Evolutionary conservation across 2,888 invertebrate genomes (phyloP).

Genomic region (Torymus auratus): DNA sequence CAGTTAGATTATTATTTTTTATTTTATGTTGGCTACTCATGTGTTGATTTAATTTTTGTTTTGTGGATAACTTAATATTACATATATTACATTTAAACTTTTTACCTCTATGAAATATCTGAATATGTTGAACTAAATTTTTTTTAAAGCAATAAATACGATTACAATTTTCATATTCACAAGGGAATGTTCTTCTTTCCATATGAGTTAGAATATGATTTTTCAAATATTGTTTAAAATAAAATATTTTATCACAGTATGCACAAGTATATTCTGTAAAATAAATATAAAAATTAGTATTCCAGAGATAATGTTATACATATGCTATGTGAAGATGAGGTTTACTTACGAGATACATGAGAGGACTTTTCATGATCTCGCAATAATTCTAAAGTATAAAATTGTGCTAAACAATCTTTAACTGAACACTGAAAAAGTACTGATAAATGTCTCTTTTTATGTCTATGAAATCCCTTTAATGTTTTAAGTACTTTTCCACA

Average conservation of each 20-base stretch:
- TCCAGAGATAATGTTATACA: no score
- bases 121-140: slow-evolving; percentile 34
- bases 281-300: neutral
- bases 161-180: slow-evolving; percentile 13
- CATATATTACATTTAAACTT: slow-evolving; percentile 38
- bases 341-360: neutral
- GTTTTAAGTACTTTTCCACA: slow-evolving; percentile 23
- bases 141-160: slow-evolving; percentile 32
- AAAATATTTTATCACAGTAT: slow-evolving; percentile 17
- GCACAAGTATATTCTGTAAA: slow-evolving; percentile 36
- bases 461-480: slow-evolving; percentile 2
- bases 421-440: neutral
- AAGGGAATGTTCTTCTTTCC: slow-evolving; percentile 7
- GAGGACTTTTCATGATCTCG: slow-evolving; percentile 10
- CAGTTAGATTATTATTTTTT: neutral
- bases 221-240: neutral
- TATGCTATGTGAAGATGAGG: no score
- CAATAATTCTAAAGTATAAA: neutral
- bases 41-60: slow-evolving; percentile 34
- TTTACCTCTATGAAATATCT: slow-evolving; percentile 12
- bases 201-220: slow-evolving; percentile 17
- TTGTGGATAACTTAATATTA: slow-evolving; percentile 12
- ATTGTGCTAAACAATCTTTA: slow-evolving; percentile 18
- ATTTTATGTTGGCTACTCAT: slow-evolving; percentile 14
- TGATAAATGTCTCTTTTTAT: slow-evolving; percentile 18